A percentile compares a stretch with the other conserved stretches of the same genome.
Evolutionary conservation across 2,797 vertebrate genomes (phyloP).

Genomic region (Spinus pinus): DNA sequence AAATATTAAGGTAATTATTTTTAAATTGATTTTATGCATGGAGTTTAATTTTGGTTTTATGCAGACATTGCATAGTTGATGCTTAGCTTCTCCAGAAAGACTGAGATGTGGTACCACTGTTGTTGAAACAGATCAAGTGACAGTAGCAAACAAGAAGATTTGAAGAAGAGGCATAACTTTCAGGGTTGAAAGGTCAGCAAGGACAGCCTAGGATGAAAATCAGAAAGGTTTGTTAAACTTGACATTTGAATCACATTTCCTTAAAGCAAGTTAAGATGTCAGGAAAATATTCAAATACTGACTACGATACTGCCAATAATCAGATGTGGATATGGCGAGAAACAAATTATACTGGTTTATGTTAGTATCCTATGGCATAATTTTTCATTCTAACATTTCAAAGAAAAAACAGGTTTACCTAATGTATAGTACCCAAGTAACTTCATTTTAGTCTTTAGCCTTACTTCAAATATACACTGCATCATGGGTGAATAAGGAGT

Average conservation of each 20-base stretch:
- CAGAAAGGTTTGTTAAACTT: constrained; percentile 48
- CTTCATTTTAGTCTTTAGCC: constrained; percentile 77
- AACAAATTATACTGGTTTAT: neutral
- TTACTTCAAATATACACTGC: constrained; percentile 84
- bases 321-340: neutral
- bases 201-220: constrained; percentile 87
- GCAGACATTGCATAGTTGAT: constrained; percentile 75
- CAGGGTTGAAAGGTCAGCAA: constrained; percentile 96
- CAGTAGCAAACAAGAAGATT: constrained; percentile 93
- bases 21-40: constrained; percentile 52
- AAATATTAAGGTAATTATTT: constrained; percentile 56
- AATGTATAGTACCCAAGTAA: constrained; percentile 47
- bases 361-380: neutral
- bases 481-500: constrained; percentile 83
- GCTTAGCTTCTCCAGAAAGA: constrained; percentile 62
- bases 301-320: neutral
- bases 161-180: constrained; percentile 99
- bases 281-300: neutral
- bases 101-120: constrained; percentile 38
- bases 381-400: neutral
- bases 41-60: constrained; percentile 73
- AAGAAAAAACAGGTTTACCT: neutral
- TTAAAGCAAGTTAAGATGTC: neutral
- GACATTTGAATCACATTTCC: constrained; percentile 28
- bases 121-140: constrained; percentile 78